phyloP scores from a whole-genome alignment of 2,113 vertebrate species.

The Melanerpes formicivorus region DNA sequence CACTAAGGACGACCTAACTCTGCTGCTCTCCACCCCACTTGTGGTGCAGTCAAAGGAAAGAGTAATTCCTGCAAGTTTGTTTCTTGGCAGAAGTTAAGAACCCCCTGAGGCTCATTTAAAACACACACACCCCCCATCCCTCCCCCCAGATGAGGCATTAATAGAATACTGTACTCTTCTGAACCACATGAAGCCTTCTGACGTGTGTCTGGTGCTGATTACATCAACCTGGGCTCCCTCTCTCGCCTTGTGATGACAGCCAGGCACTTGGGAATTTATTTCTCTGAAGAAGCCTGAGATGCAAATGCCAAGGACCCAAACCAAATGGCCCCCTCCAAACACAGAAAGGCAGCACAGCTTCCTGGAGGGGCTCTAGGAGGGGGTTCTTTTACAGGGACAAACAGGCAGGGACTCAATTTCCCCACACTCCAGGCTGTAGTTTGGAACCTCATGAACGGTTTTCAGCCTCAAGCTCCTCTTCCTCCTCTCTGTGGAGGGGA shows the following conservation, averaged over 20 bases:
- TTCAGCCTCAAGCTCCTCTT: not conserved
- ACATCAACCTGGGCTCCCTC: conserved; percentile 15
- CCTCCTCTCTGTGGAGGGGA: not conserved
- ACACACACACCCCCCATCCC: not conserved
- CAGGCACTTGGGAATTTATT: conserved; percentile 60
- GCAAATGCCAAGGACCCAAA: conserved; percentile 42
- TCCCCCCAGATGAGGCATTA: not conserved
- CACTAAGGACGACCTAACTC: not conserved
- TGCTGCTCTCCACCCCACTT: not conserved
- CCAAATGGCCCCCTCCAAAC: not conserved
- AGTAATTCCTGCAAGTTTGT: not conserved
- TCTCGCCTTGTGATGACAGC: conserved; percentile 29
- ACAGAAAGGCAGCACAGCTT: conserved; percentile 40
- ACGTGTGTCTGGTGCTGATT: conserved; percentile 48
- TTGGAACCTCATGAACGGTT: not conserved
- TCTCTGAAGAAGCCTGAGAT: not conserved
- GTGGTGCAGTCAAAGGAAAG: not conserved
- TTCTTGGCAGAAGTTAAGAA: conserved; percentile 46
- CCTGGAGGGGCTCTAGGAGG: not conserved
- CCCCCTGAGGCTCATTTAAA: conserved; percentile 40
- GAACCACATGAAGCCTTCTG: conserved; percentile 47
- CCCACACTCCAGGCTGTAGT: not conserved
- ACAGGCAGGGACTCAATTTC: not conserved
- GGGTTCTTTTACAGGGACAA: not conserved
- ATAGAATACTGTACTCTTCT: conserved; percentile 44